A percentile compares a stretch with the other conserved stretches of the same genome.
Evolutionary conservation across 53 echinoderm and acorn worm genomes (phyloP).

Genomic region (Apostichopus leukothele): DNA sequence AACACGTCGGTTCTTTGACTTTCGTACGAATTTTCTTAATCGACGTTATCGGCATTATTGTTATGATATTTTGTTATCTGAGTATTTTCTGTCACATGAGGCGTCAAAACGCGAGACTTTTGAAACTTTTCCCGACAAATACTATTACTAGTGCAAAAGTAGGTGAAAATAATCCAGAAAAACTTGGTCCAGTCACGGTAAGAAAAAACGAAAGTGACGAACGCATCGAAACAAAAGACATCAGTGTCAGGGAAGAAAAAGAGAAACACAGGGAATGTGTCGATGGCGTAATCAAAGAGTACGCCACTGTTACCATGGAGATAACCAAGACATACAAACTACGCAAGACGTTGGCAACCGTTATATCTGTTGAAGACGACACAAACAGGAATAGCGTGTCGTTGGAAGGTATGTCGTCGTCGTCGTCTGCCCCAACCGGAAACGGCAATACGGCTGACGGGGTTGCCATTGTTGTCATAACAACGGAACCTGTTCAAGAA

Average conservation of each 20-base stretch:
- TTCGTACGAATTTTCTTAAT: constrained; percentile 16
- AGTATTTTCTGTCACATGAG: constrained; percentile 4
- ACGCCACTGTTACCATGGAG: constrained; percentile 35
- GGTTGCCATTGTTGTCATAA: not conserved
- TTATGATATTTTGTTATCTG: constrained; percentile 1
- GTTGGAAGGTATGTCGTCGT: not conserved
- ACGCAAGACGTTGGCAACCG: constrained; percentile 12
- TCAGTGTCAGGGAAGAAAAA: constrained; percentile 13
- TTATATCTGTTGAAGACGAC: not conserved
- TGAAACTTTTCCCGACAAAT: constrained; percentile 35
- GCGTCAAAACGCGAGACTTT: not conserved
- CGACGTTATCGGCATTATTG: not conserved
- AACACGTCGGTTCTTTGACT: constrained; percentile 1
- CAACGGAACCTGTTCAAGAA: not conserved
- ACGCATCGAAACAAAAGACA: constrained; percentile 16
- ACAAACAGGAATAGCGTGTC: not conserved
- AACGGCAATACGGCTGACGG: not conserved
- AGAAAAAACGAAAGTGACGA: constrained; percentile 14
- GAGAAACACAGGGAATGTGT: constrained; percentile 4
- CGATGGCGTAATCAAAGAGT: constrained; percentile 28
- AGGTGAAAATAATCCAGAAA: not conserved
- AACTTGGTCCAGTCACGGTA: not conserved
- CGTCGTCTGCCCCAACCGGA: not conserved
- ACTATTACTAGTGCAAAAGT: not conserved
- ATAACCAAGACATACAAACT: constrained; percentile 8